These are phyloP conservation scores for Dromius quadrimaculatus DNA, from an alignment of 2,888 invertebrate species.

Conservation along the genomic window DNA sequence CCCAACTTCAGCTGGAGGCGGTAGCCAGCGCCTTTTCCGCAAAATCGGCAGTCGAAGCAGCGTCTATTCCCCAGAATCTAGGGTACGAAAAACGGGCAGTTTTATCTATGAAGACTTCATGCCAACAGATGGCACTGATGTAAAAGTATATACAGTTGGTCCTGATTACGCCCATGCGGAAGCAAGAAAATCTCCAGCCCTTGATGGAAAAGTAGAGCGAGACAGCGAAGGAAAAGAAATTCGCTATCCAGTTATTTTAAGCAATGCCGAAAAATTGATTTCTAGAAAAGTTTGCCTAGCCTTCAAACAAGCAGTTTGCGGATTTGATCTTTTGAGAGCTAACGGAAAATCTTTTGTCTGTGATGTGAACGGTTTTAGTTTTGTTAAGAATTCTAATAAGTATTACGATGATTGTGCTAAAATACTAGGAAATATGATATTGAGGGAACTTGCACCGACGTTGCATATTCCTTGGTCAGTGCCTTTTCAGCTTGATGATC, in stretches of 20 bases:
- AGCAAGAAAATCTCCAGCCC: slow-evolving; percentile 97
- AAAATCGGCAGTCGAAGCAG: slow-evolving; percentile 99
- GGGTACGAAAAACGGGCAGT: slow-evolving; percentile 96
- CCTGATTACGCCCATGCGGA: slow-evolving; percentile 99
- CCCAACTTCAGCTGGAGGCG: slow-evolving; percentile 97
- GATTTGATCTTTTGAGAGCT: slow-evolving; percentile 97
- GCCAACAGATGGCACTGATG: slow-evolving; percentile 93
- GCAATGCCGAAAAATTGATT: slow-evolving; percentile 96
- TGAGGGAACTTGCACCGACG: slow-evolving; percentile 93
- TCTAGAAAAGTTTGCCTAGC: slow-evolving; percentile 97
- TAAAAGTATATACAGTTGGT: slow-evolving; percentile 95
- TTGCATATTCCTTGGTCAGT: slow-evolving; percentile 98
- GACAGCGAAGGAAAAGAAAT: slow-evolving; percentile 99
- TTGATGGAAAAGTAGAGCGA: slow-evolving; percentile 98
- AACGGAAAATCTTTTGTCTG: slow-evolving; percentile 99
- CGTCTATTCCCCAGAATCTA: slow-evolving; percentile 96
- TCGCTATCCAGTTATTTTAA: slow-evolving; percentile 97
- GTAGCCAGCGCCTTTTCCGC: slow-evolving; percentile 96
- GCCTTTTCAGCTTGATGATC: slow-evolving; percentile 97
- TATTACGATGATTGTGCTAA: slow-evolving; percentile 99
- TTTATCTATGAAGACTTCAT: slow-evolving; percentile 99
- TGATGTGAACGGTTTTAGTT: slow-evolving; percentile 99
- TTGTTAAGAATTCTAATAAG: slow-evolving; percentile 99
- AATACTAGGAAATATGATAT: slow-evolving; percentile 97
- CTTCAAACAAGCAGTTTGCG: slow-evolving; percentile 98